Conservation (phyloP, 2,113 vertebrate genomes). For the Odobenus rosmarus region DNA sequence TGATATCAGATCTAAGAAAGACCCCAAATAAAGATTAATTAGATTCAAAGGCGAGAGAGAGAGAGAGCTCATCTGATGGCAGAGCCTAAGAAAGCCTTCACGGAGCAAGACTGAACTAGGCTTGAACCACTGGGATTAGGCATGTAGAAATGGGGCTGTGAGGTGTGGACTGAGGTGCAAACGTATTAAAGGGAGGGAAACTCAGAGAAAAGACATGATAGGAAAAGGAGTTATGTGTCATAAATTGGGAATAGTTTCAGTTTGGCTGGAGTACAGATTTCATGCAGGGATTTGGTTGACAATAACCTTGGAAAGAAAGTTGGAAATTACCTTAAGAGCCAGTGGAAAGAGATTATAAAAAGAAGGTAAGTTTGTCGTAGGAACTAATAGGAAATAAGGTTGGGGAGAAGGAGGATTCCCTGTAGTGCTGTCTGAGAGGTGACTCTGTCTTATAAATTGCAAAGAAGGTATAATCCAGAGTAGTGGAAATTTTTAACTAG, state of each 20-base stretch:
- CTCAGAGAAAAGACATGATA: constrained; percentile 22
- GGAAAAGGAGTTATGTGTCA: background rate
- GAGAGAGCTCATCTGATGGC: background rate
- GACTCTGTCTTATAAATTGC: background rate
- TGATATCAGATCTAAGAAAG: background rate
- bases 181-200: background rate
- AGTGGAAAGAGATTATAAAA: background rate
- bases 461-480: background rate
- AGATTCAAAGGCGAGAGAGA: background rate
- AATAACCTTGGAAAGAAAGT: background rate
- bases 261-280: constrained; percentile 32
- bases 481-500: background rate
- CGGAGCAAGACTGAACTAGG: background rate
- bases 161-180: constrained; percentile 24
- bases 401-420: background rate
- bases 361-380: constrained; percentile 2
- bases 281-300: background rate
- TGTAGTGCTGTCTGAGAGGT: background rate
- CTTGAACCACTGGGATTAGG: background rate
- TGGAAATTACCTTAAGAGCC: constrained; percentile 14
- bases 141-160: background rate
- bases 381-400: constrained; percentile 5
- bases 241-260: background rate
- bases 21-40: background rate
- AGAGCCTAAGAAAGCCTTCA: background rate